A percentile compares a stretch with the other conserved stretches of the same genome.
phyloP scores from a whole-genome alignment of 2,888 invertebrate species.

The Flexamia atlantica region DNA sequence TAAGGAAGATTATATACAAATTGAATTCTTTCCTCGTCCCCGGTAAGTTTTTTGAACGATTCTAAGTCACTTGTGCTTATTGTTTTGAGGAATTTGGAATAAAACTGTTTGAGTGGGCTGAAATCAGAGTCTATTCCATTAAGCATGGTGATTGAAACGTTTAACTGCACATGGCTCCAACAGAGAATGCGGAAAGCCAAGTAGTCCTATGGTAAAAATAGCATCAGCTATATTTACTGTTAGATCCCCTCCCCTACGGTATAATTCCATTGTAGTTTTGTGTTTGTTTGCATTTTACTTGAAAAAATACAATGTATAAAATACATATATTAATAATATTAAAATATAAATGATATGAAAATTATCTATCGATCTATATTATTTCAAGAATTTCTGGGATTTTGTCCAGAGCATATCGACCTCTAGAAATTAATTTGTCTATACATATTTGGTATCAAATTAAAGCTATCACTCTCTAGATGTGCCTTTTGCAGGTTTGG shows the following conservation, averaged over 20 bases:
- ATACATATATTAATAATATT: no score
- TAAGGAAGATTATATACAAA: conserved; percentile 42
- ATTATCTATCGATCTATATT: no score
- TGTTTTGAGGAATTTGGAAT: conserved; percentile 76
- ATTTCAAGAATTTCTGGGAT: no score
- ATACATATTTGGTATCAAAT: no score
- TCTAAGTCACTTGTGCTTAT: conserved; percentile 79
- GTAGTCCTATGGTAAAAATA: conserved; percentile 7
- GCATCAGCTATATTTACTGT: not conserved
- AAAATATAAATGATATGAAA: no score
- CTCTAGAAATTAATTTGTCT: no score
- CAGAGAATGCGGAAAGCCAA: not conserved
- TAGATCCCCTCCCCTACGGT: not conserved
- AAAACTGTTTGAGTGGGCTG: conserved; percentile 65
- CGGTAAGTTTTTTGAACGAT: conserved; percentile 80
- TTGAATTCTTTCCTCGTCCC: conserved; percentile 79
- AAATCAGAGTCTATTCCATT: conserved; percentile 48
- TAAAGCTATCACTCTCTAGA: no score
- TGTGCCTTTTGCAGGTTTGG: no score
- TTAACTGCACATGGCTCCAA: conserved; percentile 2
- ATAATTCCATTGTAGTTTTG: not conserved
- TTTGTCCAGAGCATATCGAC: no score
- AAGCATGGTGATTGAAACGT: conserved; percentile 26
- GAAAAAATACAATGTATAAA: no score
- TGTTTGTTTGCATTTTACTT: no score